Conservation (phyloP, 1,140 invertebrate genomes). For the Stenopsyche tienmushanensis region DNA sequence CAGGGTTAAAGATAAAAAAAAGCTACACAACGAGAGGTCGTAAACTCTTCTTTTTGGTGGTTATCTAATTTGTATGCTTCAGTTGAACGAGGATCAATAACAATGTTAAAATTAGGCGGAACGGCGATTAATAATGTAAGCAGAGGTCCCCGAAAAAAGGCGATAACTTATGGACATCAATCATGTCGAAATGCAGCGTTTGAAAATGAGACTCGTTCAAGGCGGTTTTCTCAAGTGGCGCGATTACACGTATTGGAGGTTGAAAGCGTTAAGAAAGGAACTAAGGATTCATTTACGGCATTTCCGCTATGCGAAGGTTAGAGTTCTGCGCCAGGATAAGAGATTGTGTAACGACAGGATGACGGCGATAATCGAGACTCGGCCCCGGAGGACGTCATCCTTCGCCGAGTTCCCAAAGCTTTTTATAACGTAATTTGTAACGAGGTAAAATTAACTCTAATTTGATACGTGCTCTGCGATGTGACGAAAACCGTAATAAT, state of each 20-base stretch:
- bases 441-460: constrained; percentile 15
- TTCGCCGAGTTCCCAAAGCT: not conserved
- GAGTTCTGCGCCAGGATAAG: not conserved
- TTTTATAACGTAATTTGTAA: constrained; percentile 10
- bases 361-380: constrained; percentile 5
- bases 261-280: constrained; percentile 23
- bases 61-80: too few species aligned
- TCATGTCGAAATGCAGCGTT: not conserved
- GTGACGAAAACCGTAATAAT: constrained; percentile 22
- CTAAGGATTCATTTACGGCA: constrained; percentile 9
- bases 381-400: not conserved
- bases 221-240: too few species aligned
- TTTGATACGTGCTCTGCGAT: constrained; percentile 6
- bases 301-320: constrained; percentile 27
- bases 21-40: too few species aligned
- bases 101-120: too few species aligned
- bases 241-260: constrained; percentile 2
- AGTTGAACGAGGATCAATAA: too few species aligned
- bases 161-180: not conserved
- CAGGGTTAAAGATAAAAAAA: too few species aligned
- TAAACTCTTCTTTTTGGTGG: too few species aligned
- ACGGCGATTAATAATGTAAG: too few species aligned
- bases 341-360: constrained; percentile 27
- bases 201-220: not conserved
- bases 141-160: too few species aligned